A percentile compares a stretch with the other conserved stretches of the same genome.
Conservation (phyloP, 2,113 vertebrate species). For the Urocynchramus pylzowi region DNA sequence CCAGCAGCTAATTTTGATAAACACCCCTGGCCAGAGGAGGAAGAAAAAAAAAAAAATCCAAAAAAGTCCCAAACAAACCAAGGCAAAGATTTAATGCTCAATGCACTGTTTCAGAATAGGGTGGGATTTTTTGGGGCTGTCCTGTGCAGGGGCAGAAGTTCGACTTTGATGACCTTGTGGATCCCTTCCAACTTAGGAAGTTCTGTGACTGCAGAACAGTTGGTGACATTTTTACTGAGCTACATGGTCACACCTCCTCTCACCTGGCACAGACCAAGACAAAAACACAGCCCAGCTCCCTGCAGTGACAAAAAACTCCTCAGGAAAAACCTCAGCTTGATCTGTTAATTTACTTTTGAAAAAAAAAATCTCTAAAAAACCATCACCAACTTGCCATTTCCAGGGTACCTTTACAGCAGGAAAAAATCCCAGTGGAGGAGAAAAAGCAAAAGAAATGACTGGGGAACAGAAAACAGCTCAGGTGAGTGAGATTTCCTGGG, state of each 20-base stretch:
- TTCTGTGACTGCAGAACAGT: not conserved
- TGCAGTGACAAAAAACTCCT: not conserved
- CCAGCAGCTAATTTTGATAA: not conserved
- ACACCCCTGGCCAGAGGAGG: not conserved
- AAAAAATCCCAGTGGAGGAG: not conserved
- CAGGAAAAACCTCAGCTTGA: not conserved
- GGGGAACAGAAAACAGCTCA: not conserved
- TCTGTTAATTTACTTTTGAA: not conserved
- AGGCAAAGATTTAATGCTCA: accelerated
- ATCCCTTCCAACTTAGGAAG: not conserved
- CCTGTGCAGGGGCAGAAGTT: not conserved
- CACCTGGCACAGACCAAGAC: not conserved
- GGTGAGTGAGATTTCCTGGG: not conserved
- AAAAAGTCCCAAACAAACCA: not conserved
- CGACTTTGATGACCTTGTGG: not conserved
- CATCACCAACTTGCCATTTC: not conserved
- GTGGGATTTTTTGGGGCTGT: not conserved
- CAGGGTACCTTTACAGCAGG: not conserved
- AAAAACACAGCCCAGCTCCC: not conserved
- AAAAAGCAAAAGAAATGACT: not conserved
- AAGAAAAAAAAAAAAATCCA: not conserved
- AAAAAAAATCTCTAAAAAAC: not conserved
- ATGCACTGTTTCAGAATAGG: not conserved
- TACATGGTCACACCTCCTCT: not conserved
- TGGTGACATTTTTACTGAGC: not conserved